Evolutionary conservation across 2,888 invertebrate genomes (phyloP).

Genomic region (Eilema depressum): DNA sequence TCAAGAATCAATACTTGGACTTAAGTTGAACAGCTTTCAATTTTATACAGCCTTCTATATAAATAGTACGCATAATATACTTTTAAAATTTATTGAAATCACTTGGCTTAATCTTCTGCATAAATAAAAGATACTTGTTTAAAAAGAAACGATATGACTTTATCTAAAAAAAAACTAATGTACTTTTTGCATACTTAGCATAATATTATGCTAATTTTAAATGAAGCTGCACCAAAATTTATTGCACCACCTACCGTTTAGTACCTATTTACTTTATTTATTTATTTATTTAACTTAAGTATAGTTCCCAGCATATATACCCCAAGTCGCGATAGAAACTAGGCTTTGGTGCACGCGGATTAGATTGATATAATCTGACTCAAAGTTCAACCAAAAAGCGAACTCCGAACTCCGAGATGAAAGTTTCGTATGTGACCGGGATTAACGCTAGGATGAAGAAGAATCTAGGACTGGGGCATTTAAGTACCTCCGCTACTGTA

Average conservation of each 20-base stretch:
- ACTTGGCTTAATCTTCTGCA: not conserved
- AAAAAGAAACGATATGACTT: not conserved
- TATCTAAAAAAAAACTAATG: too few species aligned
- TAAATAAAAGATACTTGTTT: not conserved
- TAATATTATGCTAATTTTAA: not conserved
- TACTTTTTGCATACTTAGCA: not conserved
- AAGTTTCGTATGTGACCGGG: too few species aligned
- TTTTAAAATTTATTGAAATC: not conserved
- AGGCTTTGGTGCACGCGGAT: too few species aligned
- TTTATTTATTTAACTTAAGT: too few species aligned
- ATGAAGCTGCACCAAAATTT: not conserved
- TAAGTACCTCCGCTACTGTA: too few species aligned
- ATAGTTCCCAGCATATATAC: too few species aligned
- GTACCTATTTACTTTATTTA: not conserved
- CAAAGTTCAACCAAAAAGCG: too few species aligned
- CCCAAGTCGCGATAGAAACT: too few species aligned
- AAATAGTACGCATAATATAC: not conserved
- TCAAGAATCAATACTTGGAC: constrained; percentile 20
- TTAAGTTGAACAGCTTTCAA: constrained; percentile 21
- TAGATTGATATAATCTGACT: too few species aligned
- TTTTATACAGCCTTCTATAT: constrained; percentile 10
- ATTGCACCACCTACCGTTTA: not conserved
- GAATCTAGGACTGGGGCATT: too few species aligned
- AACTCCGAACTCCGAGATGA: too few species aligned
- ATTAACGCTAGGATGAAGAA: too few species aligned